Conservation (phyloP, 2,113 vertebrate species). For the Willisornis vidua region DNA sequence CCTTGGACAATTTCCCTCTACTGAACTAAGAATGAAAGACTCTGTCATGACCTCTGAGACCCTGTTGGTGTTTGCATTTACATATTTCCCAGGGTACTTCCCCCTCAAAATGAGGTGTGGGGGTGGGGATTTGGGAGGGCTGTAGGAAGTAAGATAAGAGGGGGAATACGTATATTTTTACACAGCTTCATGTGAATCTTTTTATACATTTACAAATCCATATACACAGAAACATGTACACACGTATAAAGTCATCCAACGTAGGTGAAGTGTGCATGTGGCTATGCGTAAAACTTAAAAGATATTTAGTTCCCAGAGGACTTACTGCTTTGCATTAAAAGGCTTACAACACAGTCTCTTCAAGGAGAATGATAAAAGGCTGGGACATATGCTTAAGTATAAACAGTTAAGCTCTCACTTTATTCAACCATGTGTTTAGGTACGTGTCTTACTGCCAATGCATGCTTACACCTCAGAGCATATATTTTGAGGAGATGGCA, state of each 20-base stretch:
- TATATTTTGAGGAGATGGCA: not conserved
- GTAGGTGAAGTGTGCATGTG: not conserved
- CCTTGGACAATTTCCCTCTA: not conserved
- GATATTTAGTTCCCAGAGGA: not conserved
- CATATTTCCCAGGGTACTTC: not conserved
- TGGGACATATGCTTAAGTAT: not conserved
- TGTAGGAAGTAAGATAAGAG: not conserved
- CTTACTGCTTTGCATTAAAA: not conserved
- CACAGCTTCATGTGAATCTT: not conserved
- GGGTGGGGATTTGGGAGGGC: not conserved
- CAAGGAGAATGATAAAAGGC: not conserved
- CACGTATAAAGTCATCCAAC: not conserved
- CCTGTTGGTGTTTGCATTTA: not conserved
- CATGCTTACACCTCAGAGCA: not conserved
- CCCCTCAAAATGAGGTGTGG: not conserved
- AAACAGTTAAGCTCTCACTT: not conserved
- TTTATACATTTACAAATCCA: not conserved
- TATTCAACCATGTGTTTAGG: not conserved
- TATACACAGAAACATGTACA: rapidly evolving
- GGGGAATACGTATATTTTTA: not conserved
- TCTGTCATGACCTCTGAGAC: not conserved
- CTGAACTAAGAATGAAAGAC: not conserved
- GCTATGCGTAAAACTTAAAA: not conserved
- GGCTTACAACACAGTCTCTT: not conserved
- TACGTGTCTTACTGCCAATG: not conserved